Base-by-base conservation (phyloP, 2,888 invertebrate species). In the Parelbella ahira region DNA sequence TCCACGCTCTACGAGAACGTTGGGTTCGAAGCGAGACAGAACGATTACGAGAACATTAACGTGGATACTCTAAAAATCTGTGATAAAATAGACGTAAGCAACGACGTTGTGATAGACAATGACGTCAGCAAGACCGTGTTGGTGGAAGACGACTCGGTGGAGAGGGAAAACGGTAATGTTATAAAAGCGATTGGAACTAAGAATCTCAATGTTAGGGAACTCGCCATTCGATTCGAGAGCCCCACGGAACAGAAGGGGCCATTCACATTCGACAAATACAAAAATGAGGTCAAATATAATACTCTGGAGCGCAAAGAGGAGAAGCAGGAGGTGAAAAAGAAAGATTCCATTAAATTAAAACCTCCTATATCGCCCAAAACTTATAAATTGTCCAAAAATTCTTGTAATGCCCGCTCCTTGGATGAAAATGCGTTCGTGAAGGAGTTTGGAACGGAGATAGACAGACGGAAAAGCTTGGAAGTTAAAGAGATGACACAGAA, bases 361-460 rank as follows among this genome's bases (percentile, higher is more conserved):
- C 91, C 91, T 0, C 90, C 91, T 45, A 70, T 90, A 30, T 84
- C 92, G 0, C 91, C 92, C 0, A 88, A 90, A 54, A 88, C 89
- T 9, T 82, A 80, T 44, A 84, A 81, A 49, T 62, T 90, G 36
- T 79, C 91, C 0, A 92, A 91, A 59, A 89, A 90, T 49, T 89
- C 91, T 0, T 76, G 84, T 37, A 92, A 91, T 24, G 92, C 93
- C 0, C 79, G 93, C 12, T 93, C 93, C 0, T 68, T 93, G 38
- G 93, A 93, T 66, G 93, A 93, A 56, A 92, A 92, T 50, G 93
- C 92, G 5, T 93, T 94, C 54, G 82, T 91, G 1, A 90, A 92
- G 48, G 93, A 93, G 61, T 93, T 92, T 51, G 91, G 90, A 0
- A 60, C 60, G n/a, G 81, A 79, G 1, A 54, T 55, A 12, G 72